phyloP scores from a whole-genome alignment of 1,140 invertebrate genomes.

The Leptinotarsa undecemlineata region DNA sequence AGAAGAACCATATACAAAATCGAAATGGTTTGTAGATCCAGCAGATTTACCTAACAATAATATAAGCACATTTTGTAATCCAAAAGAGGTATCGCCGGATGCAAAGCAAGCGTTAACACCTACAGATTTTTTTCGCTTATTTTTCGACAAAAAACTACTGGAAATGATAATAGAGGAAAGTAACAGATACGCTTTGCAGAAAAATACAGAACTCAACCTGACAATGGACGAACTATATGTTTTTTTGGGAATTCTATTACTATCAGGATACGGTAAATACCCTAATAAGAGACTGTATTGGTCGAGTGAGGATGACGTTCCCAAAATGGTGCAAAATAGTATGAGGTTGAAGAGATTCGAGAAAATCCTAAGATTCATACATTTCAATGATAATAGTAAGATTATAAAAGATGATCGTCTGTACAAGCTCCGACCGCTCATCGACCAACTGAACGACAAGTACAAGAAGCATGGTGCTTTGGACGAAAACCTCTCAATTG shows the following conservation, averaged over 20 bases:
- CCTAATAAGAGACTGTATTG: slow-evolving; percentile 17
- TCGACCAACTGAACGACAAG: slow-evolving; percentile 33
- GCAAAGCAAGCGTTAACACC: not conserved
- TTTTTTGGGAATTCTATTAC: not conserved
- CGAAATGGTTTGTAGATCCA: not conserved
- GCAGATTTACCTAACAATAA: no score
- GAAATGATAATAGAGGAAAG: not conserved
- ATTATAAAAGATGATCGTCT: not conserved
- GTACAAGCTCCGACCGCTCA: slow-evolving; percentile 13
- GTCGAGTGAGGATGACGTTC: slow-evolving; percentile 12
- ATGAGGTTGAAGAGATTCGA: slow-evolving; percentile 39
- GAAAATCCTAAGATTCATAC: slow-evolving; percentile 33
- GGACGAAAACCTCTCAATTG: slow-evolving; percentile 32
- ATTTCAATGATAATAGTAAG: slow-evolving; percentile 35
- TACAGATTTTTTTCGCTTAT: not conserved
- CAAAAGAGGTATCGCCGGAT: no score
- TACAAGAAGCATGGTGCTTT: slow-evolving; percentile 37
- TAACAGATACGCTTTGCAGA: not conserved
- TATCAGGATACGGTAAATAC: slow-evolving; percentile 23
- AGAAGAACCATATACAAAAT: not conserved
- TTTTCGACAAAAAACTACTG: slow-evolving; percentile 7
- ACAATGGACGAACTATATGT: slow-evolving; percentile 11
- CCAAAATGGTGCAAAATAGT: slow-evolving; percentile 31
- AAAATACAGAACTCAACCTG: slow-evolving; percentile 7
- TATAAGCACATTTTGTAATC: no score